These are phyloP conservation scores for Microtus ochrogaster DNA, from an alignment of 2,113 vertebrate genomes.

Conservation along the genomic window DNA sequence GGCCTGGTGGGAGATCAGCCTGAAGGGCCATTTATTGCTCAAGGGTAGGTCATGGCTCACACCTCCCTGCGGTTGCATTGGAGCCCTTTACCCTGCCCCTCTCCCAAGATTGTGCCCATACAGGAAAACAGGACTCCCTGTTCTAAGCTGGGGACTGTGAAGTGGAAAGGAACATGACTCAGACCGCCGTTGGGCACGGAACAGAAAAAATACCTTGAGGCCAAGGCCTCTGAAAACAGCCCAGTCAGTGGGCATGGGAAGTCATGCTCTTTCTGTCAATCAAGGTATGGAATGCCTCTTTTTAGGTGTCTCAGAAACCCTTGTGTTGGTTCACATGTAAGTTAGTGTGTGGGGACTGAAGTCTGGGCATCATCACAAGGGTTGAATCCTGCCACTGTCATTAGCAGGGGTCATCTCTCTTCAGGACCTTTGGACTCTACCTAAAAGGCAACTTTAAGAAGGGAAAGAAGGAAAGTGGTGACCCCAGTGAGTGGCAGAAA, in stretches of 20 bases:
- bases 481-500: neutral
- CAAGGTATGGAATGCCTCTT: accelerated
- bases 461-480: neutral
- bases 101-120: neutral
- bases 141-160: neutral
- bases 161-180: accelerated
- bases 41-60: neutral
- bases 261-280: accelerated
- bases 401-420: neutral
- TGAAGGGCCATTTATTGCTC: neutral
- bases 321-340: neutral
- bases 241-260: neutral
- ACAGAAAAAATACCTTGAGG: neutral
- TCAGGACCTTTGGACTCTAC: neutral
- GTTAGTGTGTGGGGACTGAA: accelerated
- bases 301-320: neutral
- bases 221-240: neutral
- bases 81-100: too few relatives aligned
- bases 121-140: neutral
- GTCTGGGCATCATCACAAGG: accelerated
- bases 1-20: neutral
- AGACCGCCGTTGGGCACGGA: neutral
- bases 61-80: accelerated
- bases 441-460: neutral
- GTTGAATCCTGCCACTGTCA: accelerated